These are phyloP conservation scores for Agrotis exclamationis DNA, from an alignment of 2,888 invertebrate genomes.

Conservation along the genomic window DNA sequence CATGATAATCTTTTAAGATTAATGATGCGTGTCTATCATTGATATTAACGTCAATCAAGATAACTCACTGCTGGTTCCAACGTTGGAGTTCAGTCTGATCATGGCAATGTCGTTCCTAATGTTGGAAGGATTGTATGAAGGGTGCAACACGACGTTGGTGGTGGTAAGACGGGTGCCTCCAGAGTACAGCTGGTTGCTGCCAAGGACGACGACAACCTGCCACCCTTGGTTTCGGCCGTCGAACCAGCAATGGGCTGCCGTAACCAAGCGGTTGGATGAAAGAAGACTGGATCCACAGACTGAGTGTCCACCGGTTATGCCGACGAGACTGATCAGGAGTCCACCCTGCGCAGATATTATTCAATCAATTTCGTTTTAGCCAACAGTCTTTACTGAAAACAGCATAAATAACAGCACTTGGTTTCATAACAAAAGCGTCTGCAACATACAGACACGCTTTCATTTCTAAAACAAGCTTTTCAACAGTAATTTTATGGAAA, in stretches of 20 bases:
- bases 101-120: slow-evolving; percentile 78
- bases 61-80: slow-evolving; percentile 69
- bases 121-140: slow-evolving; percentile 65
- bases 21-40: not conserved
- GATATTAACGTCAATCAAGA: not conserved
- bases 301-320: slow-evolving; percentile 64
- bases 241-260: slow-evolving; percentile 82
- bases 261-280: slow-evolving; percentile 70
- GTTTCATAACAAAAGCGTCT: too few relatives aligned
- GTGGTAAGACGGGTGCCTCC: slow-evolving; percentile 76
- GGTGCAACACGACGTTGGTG: slow-evolving; percentile 72
- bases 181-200: slow-evolving; percentile 72
- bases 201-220: slow-evolving; percentile 75
- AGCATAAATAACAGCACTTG: too few relatives aligned
- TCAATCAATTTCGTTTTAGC: not conserved
- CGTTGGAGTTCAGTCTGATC: slow-evolving; percentile 70
- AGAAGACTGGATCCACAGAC: slow-evolving; percentile 78
- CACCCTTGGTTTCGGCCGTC: slow-evolving; percentile 73
- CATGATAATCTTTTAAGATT: not conserved
- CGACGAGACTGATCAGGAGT: slow-evolving; percentile 72
- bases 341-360: slow-evolving; percentile 70
- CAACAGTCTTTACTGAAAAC: too few relatives aligned
- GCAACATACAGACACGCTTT: too few relatives aligned
- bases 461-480: not conserved
- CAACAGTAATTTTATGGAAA: not conserved